Percentiles rank a stretch among this genome's conserved stretches.
Evolutionary conservation across 2,888 invertebrate species (phyloP).

Genomic region (Cantharis rustica): DNA sequence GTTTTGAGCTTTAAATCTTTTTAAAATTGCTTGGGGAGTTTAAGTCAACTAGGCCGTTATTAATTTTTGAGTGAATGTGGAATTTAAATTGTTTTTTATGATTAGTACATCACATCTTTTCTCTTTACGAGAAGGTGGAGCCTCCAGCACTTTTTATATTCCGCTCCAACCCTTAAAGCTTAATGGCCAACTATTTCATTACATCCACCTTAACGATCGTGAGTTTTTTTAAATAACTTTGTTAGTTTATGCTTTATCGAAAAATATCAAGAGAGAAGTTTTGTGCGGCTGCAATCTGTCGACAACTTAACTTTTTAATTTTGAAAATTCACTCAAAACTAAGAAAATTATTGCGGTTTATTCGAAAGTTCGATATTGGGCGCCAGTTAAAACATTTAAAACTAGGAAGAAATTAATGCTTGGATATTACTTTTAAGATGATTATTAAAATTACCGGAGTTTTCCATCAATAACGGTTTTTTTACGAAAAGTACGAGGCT

Average conservation of each 20-base stretch:
- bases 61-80: background rate
- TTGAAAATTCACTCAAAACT: background rate
- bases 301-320: background rate
- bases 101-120: background rate
- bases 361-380: no score
- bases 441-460: no score
- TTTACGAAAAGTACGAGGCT: no score
- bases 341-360: background rate
- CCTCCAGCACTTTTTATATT: background rate
- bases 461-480: no score
- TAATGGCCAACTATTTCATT: background rate
- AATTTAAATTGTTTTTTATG: conserved; percentile 1
- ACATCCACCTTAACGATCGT: background rate
- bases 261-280: background rate
- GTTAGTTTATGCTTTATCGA: background rate
- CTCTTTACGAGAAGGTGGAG: background rate
- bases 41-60: background rate
- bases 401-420: no score
- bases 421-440: no score
- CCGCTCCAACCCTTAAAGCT: background rate
- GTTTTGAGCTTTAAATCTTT: background rate
- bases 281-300: background rate
- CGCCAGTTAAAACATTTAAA: no score
- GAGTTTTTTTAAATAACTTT: background rate
- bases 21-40: background rate